Conservation (phyloP, 2,888 invertebrate genomes). For the Drosophila paramelanica region DNA sequence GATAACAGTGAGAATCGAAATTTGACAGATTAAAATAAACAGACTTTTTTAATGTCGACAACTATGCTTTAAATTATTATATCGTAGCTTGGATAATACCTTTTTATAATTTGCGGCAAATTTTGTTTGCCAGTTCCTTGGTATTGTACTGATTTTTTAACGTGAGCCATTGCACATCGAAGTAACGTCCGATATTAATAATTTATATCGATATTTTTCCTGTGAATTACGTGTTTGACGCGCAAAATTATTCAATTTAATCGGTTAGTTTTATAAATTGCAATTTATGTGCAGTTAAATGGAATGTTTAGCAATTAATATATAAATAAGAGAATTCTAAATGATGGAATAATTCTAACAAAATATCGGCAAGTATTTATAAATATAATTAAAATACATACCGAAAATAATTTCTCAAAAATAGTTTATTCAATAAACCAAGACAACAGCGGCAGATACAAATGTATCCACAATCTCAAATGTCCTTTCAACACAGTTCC, state of each 20-base stretch:
- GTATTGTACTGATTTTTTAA: background rate
- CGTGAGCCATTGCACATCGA: background rate
- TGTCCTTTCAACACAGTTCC: background rate
- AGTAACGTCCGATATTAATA: background rate
- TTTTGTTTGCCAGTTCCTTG: background rate
- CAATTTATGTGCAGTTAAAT: background rate
- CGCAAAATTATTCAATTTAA: conserved; percentile 5
- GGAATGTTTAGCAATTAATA: background rate
- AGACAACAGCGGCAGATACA: background rate
- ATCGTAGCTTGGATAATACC: too few relatives aligned
- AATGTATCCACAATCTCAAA: background rate
- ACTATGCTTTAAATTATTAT: background rate
- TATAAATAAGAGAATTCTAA: background rate
- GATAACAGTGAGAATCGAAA: conserved; percentile 13
- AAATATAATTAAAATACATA: background rate
- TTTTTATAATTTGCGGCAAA: too few relatives aligned
- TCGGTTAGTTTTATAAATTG: background rate
- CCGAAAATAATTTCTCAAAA: background rate
- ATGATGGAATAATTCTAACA: background rate
- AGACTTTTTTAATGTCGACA: background rate
- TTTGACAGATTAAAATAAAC: background rate
- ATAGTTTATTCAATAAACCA: background rate
- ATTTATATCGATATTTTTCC: conserved; percentile 6
- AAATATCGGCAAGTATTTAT: too few relatives aligned
- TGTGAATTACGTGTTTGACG: background rate